A percentile compares a stretch with the other conserved stretches of the same genome.
These are phyloP conservation scores for Tetrax tetrax DNA, from an alignment of 2,113 vertebrate genomes.

Conservation along the genomic window DNA sequence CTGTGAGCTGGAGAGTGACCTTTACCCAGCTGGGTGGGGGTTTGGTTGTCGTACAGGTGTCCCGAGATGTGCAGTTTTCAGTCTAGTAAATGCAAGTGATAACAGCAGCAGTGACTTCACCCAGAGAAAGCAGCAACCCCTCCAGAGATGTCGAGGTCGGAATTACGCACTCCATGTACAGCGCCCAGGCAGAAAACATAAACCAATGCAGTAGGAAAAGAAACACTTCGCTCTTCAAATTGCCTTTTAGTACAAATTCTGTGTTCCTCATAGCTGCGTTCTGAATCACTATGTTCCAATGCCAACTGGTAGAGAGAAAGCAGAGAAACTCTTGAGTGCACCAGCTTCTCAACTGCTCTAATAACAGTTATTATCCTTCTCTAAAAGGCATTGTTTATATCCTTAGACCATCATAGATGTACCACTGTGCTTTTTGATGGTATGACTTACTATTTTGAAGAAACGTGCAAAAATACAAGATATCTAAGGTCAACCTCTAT, in stretches of 20 bases:
- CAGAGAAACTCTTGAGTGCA: background rate
- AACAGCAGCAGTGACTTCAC: background rate
- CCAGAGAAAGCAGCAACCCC: background rate
- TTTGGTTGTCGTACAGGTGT: background rate
- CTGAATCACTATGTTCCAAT: background rate
- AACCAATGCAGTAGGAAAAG: background rate
- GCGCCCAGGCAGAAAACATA: background rate
- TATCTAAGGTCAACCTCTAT: background rate
- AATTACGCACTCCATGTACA: background rate
- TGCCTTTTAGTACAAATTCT: background rate
- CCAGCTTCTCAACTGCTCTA: background rate
- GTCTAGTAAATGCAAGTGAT: background rate
- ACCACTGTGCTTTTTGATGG: background rate
- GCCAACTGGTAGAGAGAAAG: background rate
- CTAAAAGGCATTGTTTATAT: background rate
- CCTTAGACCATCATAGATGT: background rate
- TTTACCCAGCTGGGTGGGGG: background rate
- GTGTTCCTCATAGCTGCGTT: background rate
- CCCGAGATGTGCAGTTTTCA: background rate
- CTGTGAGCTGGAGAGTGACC: background rate
- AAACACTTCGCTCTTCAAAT: background rate
- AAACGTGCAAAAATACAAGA: background rate
- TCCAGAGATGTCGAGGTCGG: too few relatives aligned
- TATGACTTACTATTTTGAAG: background rate
- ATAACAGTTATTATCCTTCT: background rate